A percentile compares a stretch with the other conserved stretches of the same genome.
Evolutionary conservation across 1,140 invertebrate genomes (phyloP).

Genomic region (Venturia canescens): DNA sequence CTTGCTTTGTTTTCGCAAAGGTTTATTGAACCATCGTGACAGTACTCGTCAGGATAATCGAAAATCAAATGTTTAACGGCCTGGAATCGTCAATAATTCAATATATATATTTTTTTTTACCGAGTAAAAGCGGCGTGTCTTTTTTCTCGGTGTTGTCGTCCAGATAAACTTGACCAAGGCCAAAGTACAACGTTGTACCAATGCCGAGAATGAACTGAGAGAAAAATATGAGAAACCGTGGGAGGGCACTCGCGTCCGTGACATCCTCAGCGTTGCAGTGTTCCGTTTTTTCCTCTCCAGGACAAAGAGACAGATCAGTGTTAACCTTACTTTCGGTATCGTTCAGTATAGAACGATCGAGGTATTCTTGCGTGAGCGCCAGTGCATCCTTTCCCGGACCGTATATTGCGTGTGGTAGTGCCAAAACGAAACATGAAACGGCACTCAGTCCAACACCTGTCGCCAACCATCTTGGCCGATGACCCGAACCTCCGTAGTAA

Average conservation of each 20-base stretch:
- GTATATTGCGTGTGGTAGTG: constrained; percentile 83
- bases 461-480: constrained; percentile 82
- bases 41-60: not conserved
- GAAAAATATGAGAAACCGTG: constrained; percentile 81
- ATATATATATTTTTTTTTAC: constrained; percentile 61
- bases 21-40: not conserved
- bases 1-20: not conserved
- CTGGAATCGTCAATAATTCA: not conserved
- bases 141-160: constrained; percentile 85
- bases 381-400: constrained; percentile 80
- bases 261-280: constrained; percentile 74
- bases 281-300: constrained; percentile 60
- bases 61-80: not conserved
- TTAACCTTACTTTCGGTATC: constrained; percentile 51
- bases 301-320: constrained; percentile 63
- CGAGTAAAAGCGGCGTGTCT: constrained; percentile 81
- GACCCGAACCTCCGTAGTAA: constrained; percentile 80
- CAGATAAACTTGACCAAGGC: constrained; percentile 83
- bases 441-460: constrained; percentile 81
- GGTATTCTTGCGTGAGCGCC: constrained; percentile 73
- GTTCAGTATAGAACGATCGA: constrained; percentile 67
- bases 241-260: constrained; percentile 75
- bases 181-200: constrained; percentile 83
- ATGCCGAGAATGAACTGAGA: constrained; percentile 85
- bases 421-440: constrained; percentile 81